Base-by-base conservation (phyloP, 2,888 invertebrate species). In the Sinopyrophorus schimmeli region DNA sequence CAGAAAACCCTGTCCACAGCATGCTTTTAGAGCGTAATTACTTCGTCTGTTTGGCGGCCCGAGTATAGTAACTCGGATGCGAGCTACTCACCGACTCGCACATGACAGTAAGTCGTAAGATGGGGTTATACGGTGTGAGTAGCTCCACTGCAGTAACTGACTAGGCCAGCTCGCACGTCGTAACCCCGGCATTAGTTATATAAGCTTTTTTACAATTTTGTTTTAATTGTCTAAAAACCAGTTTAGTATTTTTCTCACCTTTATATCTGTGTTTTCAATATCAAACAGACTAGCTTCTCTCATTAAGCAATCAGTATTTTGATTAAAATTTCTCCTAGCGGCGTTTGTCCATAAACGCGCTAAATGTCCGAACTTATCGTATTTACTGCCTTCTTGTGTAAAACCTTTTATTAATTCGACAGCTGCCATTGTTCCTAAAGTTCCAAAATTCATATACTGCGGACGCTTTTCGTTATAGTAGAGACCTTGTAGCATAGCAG, bases 401-500 rank as follows among this genome's bases (percentile, higher is more conserved):
- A 50, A 50, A 10, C 34, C 44, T 3, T 39, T 43, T 3, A 40
- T 38, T 7, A 50, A 14, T 21, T 43, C 44, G 14, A 20, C 27
- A 6, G 17, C 50, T 5, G 30, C 15, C 6, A 50, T 14, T 6
- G 35, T 40, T 5, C 44, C 50, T 1, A 50, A 20, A 4, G 50
- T 50, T 10, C 50, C 50, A 20, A 44, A 50, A 24, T 50, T 50
- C 23, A 50, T 20, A 12, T 50, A 50, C 12, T 35, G 39, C 1
- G 50, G 50, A n/a, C 50, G 43, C 12, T 50, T 40, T 7, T 50
- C 39, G 9, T 39, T 43, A 16, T 34, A 50, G 11, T 50, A 50
- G 1, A 50, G 28, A 5, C 50, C 50, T 17, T 50, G 50, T 1
- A 50, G 27, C 10, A 39, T 11, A 1, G 44, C 50, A 5, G 50